Base-by-base conservation (phyloP, 1,140 invertebrate genomes). In the Drosophila varians region DNA sequence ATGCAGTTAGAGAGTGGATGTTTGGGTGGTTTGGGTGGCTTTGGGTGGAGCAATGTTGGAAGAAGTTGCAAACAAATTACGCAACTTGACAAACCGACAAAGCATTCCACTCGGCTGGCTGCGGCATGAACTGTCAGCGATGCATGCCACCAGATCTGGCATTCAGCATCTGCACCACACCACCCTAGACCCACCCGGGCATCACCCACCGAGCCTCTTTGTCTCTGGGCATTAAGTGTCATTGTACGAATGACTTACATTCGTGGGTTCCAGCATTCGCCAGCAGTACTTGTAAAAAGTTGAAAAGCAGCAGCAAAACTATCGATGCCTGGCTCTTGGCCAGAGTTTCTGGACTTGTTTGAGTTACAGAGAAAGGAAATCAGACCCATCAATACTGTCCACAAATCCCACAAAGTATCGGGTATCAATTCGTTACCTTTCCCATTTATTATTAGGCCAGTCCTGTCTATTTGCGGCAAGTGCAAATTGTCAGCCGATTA, bases 191-290 rank as follows among this genome's bases (percentile, higher is more conserved):
- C 38, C 38, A 42, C 38, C 38, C 38, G 19, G 0, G 8, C 36
- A 12, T 7, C 31, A 38, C 12, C 36, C 36, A 38, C 12, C n/a
- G 36, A 12, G 14, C 31, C 40, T 9, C 54, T 66, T 49, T 66
- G 71, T 74, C 61, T 75, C 48, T 45, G 34, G 21, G 47, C 57
- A 61, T 57, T 55, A 71, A 71, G 66, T 80, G 77, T 86, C 82
- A 87, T 87, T 82, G 82, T 77, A 77, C 77, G 74, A 80, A 78
- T 84, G 79, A 77, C 77, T 80, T 86, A 74, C 73, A 84, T 84
- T 64, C 74, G 31, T 58, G 46, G 60, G 60, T 57, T 54, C 36
- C 28, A 58, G 49, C 72, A 53, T 47, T 72, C 36, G 55, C 36
- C 26, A 68, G 54, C 58, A 58, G 69, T 48, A 58, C 38, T 42